Base-by-base conservation (phyloP, 2,888 invertebrate species). In the Acronicta leporina region DNA sequence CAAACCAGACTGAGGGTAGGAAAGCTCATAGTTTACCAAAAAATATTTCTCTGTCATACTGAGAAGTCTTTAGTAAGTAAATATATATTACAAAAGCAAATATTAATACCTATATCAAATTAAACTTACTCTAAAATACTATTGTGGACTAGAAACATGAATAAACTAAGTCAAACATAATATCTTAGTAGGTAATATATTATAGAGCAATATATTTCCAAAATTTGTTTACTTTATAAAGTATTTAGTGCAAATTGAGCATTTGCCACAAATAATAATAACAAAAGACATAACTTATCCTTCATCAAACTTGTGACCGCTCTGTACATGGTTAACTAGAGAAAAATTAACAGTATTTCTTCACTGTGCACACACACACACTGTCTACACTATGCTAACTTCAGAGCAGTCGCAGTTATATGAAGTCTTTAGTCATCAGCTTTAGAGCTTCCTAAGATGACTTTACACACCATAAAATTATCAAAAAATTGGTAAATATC, bases 101-200 rank as follows among this genome's bases (percentile, higher is more conserved):
- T 35, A 35, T 35, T 13, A 35, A 2, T 5, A 20, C 2, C 7
- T 14, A 20, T 46, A 40, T 40, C 40, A 35, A 52, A 7, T 38
- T 6, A 33, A 51, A 47, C 54, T 69, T 68, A 69, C 25, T 35
- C 10, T 68, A 48, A 20, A 44, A 65, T 68, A 65, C 49, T 43
- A 25, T 41, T 46, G n/a, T 2, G 11, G 68, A 70, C 68, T 68
- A 68, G 68, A 70, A 65, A 25, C 5, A 30, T 27, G 11, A 53
- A 27, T 52, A 27, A 45, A 54, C 50, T 15, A 38, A 44, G 4
- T 41, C 16, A 58, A 52, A 47, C 49, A 7, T 42, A n/a, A 10
- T 33, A 40, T 16, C 15, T 41, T 27, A 33, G 3, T 9, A 9
- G 30, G 42, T 11, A 15, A 9, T 30, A 40, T 7, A 5, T 14